Evolutionary conservation across 2,888 invertebrate species (phyloP), one percentile per base, ranked within the genome.

Genomic region (Smittia aterrima): DNA sequence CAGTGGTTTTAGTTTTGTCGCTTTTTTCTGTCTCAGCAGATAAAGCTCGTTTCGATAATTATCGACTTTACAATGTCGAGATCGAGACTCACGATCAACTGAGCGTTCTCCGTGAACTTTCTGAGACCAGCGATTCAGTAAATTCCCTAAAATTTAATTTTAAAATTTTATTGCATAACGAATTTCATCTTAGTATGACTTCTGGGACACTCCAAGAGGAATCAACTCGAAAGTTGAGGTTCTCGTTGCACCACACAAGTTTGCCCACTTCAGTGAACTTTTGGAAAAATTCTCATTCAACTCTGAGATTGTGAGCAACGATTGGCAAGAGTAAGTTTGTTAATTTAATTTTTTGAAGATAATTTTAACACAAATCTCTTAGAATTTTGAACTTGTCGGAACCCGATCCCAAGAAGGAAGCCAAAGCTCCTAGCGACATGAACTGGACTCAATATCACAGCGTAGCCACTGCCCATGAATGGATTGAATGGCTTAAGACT

Each of bases 191-290:
- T 38, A 66, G 66, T 67, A 41, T 18, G 41, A 41, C 22, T 67
- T 67, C 20, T 41, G 67, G 40, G 11, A 40, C 18, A 1, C 82
- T 18, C 78, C 78, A 1, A 78, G 82, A 18, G 77, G 79, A 24
- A 77, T 81, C 25, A 81, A 82, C 1, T 80, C 81, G 74, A 80
- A 81, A 68, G 82, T 85, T 6, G 84, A 87, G 67, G 80, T 90
- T 1, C 87, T 90, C 88, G 87, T 90, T 0, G 81, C 85, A 11
- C 89, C 90, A 0, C 80, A 83, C 6, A 81, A 84, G 47, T 78
- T 83, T 38, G 73, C 72, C 0, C 81, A 84, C 0, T 87, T 90
- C 76, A 79, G 82, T 68, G 77, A 81, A 41, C 78, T 47, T 47
- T 2, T 47, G 11, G 47, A 47, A n/a, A 47, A n/a, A 84, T 0